A percentile compares a stretch with the other conserved stretches of the same genome.
Conservation (phyloP, 2,888 invertebrate genomes). For the Andrena minutula region DNA sequence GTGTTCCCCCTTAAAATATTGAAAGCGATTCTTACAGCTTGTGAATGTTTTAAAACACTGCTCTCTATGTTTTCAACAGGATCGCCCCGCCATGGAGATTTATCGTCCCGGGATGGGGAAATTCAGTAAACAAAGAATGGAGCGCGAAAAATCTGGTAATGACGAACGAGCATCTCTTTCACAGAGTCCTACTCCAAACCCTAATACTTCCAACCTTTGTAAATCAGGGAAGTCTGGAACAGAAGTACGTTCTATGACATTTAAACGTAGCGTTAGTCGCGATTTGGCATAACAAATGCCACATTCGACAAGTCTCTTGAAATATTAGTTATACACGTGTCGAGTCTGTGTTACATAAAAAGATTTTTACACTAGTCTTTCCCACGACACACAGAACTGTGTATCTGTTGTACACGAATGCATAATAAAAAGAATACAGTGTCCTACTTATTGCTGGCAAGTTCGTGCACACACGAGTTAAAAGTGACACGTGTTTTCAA, state of each 20-base stretch:
- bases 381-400: constrained; percentile 34
- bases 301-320: constrained; percentile 21
- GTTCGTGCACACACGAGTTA: constrained; percentile 20
- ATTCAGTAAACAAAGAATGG: constrained; percentile 89
- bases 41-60: neutral
- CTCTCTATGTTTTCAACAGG: constrained; percentile 85
- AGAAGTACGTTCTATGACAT: constrained; percentile 83
- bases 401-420: constrained; percentile 55
- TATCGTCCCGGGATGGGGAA: constrained; percentile 96
- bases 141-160: constrained; percentile 82
- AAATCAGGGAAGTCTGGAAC: constrained; percentile 76
- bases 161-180: constrained; percentile 82
- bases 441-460: constrained; percentile 26
- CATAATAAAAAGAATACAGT: constrained; percentile 59
- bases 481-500: constrained; percentile 17
- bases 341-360: constrained; percentile 41
- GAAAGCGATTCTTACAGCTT: constrained; percentile 1
- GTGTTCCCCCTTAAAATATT: too few relatives aligned
- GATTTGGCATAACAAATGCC: constrained; percentile 75
- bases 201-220: constrained; percentile 59
- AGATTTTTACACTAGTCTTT: constrained; percentile 63
- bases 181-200: constrained; percentile 81
- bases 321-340: constrained; percentile 37
- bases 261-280: constrained; percentile 82
- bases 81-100: constrained; percentile 95